Percentiles rank a stretch among this genome's conserved stretches.
These are phyloP conservation scores for Hirtodrosophila alboralis DNA, from an alignment of 2,888 invertebrate species.

Conservation along the genomic window DNA sequence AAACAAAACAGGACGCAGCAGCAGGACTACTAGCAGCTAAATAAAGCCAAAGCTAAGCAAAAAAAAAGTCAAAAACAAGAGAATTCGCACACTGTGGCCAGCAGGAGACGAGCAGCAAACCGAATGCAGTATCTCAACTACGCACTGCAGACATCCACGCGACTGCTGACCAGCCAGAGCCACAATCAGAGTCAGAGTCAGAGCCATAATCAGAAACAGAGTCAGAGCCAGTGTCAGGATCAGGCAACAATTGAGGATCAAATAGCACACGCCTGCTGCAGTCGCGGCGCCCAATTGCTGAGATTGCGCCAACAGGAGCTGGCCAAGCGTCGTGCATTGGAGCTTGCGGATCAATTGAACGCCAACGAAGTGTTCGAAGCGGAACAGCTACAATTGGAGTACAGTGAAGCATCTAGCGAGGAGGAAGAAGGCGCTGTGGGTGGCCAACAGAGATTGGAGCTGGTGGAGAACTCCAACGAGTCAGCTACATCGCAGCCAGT, in stretches of 20 bases:
- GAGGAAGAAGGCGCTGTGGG: conserved; percentile 58
- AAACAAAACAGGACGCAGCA: not conserved
- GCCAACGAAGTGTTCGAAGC: conserved; percentile 50
- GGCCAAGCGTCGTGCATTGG: conserved; percentile 60
- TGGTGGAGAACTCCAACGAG: conserved; percentile 4
- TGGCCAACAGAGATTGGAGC: conserved; percentile 28
- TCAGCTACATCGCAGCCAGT: conserved; percentile 62
- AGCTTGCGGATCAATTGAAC: conserved; percentile 68
- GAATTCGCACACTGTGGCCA: conserved; percentile 75
- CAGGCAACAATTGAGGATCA: conserved; percentile 59
- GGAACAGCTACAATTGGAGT: conserved; percentile 20
- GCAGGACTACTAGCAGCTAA: conserved; percentile 13
- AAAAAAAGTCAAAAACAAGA: not conserved
- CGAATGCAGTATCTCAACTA: conserved; percentile 83
- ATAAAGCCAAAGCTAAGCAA: conserved; percentile 1
- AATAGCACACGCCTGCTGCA: conserved; percentile 68
- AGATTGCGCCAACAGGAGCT: conserved; percentile 69
- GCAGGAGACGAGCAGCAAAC: conserved; percentile 70
- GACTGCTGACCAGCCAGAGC: conserved; percentile 78
- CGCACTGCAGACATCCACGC: conserved; percentile 82
- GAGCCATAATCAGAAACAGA: conserved; percentile 23
- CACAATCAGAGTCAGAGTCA: conserved; percentile 43
- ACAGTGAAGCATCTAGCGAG: conserved; percentile 32
- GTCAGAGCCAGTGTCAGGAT: conserved; percentile 16
- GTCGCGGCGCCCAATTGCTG: conserved; percentile 71